Conservation (phyloP, 2,888 invertebrate genomes). For the Lasioglossum leucozonium region DNA sequence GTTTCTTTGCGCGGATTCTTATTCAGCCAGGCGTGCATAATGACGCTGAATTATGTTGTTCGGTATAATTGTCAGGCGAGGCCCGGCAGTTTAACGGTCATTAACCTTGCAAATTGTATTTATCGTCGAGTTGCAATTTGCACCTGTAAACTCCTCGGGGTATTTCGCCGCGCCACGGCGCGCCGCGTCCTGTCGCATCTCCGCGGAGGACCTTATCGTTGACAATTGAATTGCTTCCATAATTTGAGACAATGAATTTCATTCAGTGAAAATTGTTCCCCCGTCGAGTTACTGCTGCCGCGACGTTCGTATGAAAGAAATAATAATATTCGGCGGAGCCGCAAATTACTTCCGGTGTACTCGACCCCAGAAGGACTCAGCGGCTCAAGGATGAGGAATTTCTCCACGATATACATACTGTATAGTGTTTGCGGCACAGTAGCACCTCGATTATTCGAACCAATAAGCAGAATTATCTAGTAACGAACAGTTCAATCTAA, state of each 20-base stretch:
- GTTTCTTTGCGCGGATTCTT: slow-evolving; percentile 49
- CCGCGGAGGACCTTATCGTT: slow-evolving; percentile 23
- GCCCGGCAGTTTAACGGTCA: slow-evolving; percentile 68
- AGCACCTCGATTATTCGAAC: background rate
- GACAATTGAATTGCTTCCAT: slow-evolving; percentile 43
- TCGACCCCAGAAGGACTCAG: background rate
- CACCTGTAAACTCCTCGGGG: slow-evolving; percentile 42
- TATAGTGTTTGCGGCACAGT: background rate
- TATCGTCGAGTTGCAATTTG: slow-evolving; percentile 57
- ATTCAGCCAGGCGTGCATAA: slow-evolving; percentile 68
- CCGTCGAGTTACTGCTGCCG: background rate
- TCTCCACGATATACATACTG: background rate
- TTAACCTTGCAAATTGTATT: slow-evolving; percentile 65
- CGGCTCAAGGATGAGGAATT: background rate
- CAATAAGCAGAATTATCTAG: too few relatives aligned
- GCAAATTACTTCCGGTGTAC: background rate
- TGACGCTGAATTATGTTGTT: slow-evolving; percentile 63
- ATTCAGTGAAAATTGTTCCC: slow-evolving; percentile 26
- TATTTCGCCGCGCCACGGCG: slow-evolving; percentile 19
- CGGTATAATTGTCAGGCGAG: slow-evolving; percentile 61
- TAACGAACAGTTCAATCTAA: too few relatives aligned
- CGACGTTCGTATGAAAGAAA: background rate
- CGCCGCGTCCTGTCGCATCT: too few relatives aligned
- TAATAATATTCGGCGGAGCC: slow-evolving; percentile 3
- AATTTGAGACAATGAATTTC: slow-evolving; percentile 43